Evolutionary conservation across 2,113 vertebrate genomes (phyloP).

Genomic region (Psammodynastes pulverulentus): DNA sequence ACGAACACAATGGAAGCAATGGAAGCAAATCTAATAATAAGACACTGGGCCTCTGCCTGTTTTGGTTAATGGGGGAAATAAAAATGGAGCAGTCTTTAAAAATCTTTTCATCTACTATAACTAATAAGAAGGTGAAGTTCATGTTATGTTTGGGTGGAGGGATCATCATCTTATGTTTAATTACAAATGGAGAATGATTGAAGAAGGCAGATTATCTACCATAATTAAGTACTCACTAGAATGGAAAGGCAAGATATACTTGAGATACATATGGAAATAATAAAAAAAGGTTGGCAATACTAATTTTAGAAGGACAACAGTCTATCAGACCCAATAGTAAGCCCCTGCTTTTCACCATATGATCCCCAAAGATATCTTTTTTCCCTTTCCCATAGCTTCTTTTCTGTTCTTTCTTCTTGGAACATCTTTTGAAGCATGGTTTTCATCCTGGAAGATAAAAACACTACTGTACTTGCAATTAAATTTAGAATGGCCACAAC

Average conservation of each 20-base stretch:
- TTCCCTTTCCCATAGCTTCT: not conserved
- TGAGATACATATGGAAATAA: not conserved
- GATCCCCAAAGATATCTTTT: not conserved
- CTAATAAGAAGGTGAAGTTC: not conserved
- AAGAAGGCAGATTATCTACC: not conserved
- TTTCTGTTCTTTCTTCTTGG: not conserved
- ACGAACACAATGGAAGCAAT: not conserved
- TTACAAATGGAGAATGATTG: not conserved
- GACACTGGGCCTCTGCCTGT: not conserved
- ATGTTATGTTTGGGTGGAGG: not conserved
- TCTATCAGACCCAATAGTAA: not conserved
- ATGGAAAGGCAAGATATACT: not conserved
- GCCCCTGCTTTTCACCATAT: not conserved
- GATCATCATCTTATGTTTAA: not conserved
- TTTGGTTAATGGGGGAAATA: not conserved
- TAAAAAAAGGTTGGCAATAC: not conserved
- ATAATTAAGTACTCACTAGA: not conserved
- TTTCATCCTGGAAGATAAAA: not conserved
- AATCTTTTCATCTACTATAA: not conserved
- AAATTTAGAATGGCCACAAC: not conserved
- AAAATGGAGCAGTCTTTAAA: not conserved
- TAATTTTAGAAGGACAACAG: not conserved
- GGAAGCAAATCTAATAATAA: not conserved
- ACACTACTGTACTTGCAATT: not conserved
- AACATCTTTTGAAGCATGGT: not conserved